These are phyloP conservation scores for Coreoperca whiteheadi DNA, from an alignment of 2,113 vertebrate species.

Conservation along the genomic window DNA sequence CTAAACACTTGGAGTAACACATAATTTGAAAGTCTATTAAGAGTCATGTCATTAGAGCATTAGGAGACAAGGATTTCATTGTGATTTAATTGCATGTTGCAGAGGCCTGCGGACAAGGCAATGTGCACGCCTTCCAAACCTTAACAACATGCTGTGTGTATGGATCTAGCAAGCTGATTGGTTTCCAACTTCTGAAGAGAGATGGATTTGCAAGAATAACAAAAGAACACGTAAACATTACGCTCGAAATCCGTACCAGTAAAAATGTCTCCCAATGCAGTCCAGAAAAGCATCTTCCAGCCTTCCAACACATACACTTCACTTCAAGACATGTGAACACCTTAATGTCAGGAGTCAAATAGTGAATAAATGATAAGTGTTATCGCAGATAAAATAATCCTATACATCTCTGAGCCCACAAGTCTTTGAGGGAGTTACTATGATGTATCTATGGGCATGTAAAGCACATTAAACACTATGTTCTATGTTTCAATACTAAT, in stretches of 20 bases:
- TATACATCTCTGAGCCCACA: conserved; percentile 12
- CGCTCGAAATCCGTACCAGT: background rate
- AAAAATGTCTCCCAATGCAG: background rate
- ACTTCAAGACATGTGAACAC: background rate
- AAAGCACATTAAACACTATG: background rate
- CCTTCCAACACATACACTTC: background rate
- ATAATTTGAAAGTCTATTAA: too few relatives aligned
- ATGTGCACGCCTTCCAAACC: background rate
- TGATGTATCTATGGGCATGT: background rate
- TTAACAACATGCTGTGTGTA: background rate
- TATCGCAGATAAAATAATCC: conserved; percentile 22
- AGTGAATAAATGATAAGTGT: background rate
- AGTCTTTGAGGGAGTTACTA: background rate
- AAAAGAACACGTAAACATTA: background rate
- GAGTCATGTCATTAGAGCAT: background rate
- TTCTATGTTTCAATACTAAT: conserved; percentile 3
- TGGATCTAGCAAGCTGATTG: background rate
- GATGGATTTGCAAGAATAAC: background rate
- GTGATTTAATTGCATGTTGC: background rate
- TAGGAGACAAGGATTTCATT: background rate
- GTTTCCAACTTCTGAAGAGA: background rate
- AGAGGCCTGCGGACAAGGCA: background rate
- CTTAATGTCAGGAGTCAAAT: background rate
- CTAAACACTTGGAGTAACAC: background rate
- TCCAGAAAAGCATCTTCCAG: background rate